A percentile compares a stretch with the other conserved stretches of the same genome.
phyloP scores from a whole-genome alignment of 1,140 invertebrate species.

The Penaeus japonicus region DNA sequence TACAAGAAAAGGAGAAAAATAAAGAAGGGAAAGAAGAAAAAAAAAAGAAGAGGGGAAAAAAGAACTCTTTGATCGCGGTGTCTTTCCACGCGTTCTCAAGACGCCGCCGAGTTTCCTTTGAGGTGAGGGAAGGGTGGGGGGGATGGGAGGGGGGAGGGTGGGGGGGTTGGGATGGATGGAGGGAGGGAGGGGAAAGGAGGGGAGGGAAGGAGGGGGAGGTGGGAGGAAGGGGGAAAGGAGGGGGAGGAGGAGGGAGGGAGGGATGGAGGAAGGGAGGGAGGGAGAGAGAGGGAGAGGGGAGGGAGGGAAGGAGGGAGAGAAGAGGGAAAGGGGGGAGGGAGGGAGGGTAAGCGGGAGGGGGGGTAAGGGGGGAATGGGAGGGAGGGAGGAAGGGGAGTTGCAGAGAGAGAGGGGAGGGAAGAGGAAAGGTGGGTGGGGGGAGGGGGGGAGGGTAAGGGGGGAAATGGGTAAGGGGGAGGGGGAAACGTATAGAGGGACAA shows the following conservation, averaged over 20 bases:
- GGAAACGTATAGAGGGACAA: background rate
- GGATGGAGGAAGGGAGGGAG: background rate
- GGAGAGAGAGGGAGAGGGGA: background rate
- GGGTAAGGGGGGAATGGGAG: background rate
- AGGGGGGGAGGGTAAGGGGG: background rate
- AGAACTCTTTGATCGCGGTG: background rate
- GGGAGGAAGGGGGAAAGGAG: too few relatives aligned
- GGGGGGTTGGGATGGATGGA: background rate
- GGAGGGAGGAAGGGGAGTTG: background rate
- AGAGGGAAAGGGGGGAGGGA: background rate
- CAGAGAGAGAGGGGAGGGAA: background rate
- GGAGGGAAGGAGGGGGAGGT: background rate
- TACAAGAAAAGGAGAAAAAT: background rate
- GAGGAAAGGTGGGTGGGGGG: background rate
- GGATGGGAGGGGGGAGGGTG: background rate
- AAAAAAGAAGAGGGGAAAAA: background rate
- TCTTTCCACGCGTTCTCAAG: too few relatives aligned
- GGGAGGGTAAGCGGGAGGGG: background rate
- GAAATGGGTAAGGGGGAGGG: background rate
- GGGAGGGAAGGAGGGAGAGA: background rate
- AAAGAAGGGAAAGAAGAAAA: background rate
- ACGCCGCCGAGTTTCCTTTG: background rate
- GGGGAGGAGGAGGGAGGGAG: too few relatives aligned
- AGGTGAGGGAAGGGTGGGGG: background rate
- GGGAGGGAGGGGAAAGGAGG: constrained; percentile 2